phyloP scores from a whole-genome alignment of 2,797 vertebrate species.

The Threskiornis aethiopicus region DNA sequence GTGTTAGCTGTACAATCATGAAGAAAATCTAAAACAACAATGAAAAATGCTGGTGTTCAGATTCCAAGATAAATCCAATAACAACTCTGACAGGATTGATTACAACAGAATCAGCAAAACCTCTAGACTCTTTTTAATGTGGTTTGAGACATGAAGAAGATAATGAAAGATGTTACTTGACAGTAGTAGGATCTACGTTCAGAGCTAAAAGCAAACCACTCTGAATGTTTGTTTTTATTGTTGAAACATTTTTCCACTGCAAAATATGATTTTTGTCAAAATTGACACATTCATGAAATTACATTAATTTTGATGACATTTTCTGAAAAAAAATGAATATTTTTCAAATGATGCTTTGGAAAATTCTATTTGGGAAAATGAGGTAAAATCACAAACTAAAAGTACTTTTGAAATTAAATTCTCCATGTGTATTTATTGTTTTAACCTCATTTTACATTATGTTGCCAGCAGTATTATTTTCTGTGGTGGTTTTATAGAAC shows the following conservation, averaged over 20 bases:
- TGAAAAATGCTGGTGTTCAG: constrained; percentile 69
- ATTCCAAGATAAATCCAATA: constrained; percentile 73
- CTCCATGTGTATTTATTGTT: background rate
- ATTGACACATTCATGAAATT: background rate
- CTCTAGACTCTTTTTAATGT: constrained; percentile 68
- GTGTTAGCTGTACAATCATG: constrained; percentile 21
- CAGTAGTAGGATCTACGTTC: constrained; percentile 67
- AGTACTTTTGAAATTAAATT: constrained; percentile 10
- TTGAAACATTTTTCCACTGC: constrained; percentile 3
- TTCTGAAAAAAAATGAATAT: background rate
- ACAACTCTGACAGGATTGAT: constrained; percentile 76
- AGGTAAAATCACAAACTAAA: background rate
- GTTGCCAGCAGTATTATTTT: background rate
- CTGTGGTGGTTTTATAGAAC: background rate
- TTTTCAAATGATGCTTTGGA: background rate
- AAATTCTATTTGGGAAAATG: constrained; percentile 21
- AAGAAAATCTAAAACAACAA: constrained; percentile 66
- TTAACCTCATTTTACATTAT: background rate
- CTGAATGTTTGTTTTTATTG: background rate
- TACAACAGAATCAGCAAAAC: constrained; percentile 66
- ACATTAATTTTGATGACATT: constrained; percentile 16
- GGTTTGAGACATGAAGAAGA: constrained; percentile 70
- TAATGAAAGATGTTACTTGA: constrained; percentile 75
- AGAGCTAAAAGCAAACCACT: constrained; percentile 24
- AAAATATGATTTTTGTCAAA: constrained; percentile 1